These are phyloP conservation scores for Thera obeliscata DNA, from an alignment of 2,888 invertebrate species.

Conservation along the genomic window DNA sequence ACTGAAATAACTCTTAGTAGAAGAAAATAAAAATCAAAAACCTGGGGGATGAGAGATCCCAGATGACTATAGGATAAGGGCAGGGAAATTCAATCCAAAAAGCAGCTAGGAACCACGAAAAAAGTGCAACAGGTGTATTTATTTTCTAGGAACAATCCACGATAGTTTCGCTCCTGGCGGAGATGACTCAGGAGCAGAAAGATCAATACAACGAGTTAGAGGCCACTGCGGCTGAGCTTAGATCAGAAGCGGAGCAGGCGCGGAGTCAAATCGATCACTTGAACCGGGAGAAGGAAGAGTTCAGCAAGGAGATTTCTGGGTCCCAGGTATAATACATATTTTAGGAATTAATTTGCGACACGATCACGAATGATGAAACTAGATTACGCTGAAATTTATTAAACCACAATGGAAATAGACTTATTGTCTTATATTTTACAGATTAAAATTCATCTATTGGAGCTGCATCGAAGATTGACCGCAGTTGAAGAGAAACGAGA, in stretches of 20 bases:
- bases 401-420: too few relatives aligned
- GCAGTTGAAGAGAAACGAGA: slow-evolving; percentile 82
- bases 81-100: not conserved
- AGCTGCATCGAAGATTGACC: slow-evolving; percentile 68
- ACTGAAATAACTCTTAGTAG: too few relatives aligned
- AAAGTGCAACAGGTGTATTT: not conserved
- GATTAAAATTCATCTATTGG: slow-evolving; percentile 77
- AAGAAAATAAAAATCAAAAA: too few relatives aligned
- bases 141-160: slow-evolving; percentile 84
- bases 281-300: slow-evolving; percentile 85
- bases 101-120: not conserved
- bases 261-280: slow-evolving; percentile 87
- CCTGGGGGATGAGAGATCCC: too few relatives aligned
- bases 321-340: slow-evolving; percentile 75
- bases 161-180: slow-evolving; percentile 85
- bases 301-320: slow-evolving; percentile 87
- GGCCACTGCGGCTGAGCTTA: slow-evolving; percentile 74
- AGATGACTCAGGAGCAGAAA: slow-evolving; percentile 86
- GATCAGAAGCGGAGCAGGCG: slow-evolving; percentile 83
- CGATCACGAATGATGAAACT: too few relatives aligned
- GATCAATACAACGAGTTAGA: slow-evolving; percentile 80
- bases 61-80: too few relatives aligned
- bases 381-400: too few relatives aligned
- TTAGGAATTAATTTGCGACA: too few relatives aligned
- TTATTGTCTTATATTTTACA: slow-evolving; percentile 42